Evolutionary conservation across 2,888 invertebrate species (phyloP), one percentile per base, ranked within the genome.

Genomic region (Plemyria rubiginata): DNA sequence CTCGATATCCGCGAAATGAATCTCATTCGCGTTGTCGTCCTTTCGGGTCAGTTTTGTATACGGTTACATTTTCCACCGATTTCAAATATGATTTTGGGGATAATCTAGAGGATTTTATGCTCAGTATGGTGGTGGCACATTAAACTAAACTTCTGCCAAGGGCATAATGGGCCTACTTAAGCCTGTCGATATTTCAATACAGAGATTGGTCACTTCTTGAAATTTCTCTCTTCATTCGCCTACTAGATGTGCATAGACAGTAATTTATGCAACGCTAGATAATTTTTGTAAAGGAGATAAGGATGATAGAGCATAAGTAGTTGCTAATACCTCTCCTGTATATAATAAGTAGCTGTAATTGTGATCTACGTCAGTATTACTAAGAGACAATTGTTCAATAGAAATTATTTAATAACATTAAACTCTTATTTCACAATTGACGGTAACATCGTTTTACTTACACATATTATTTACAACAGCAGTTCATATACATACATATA

Each of bases 381-480:
- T 89, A 87, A 91, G 86, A 90, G 73, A 85, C 80, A 72, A 64
- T 77, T 73, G 81, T 89, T 91, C 87, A 86, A 91, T 92, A 91
- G 89, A 91, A 91, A 91, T 90, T 90, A 91, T 92, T 90, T 92
- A 92, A 92, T 92, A 92, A 92, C 92, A 92, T 92, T 92, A 92
- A 92, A 92, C 90, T 90, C 87, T 92, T 90, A 91, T 90, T 92
- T 92, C 91, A 92, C 91, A 92, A 90, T 91, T 91, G 84, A 92
- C 92, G 92, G 92, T 92, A 92, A 92, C 92, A 92, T 92, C 86
- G 92, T 92, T 92, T 92, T 91, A 92, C 92, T 92, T 92, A 92
- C 86, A 90, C 83, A 80, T 88, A 92, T 88, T 92, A 92, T 92
- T 91, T 92, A 92, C 92, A 92, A 86, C 83, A 82, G 80, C 85